A percentile compares a stretch with the other conserved stretches of the same genome.
phyloP scores from a whole-genome alignment of 2,113 vertebrate genomes.

The Tauraco erythrolophus region DNA sequence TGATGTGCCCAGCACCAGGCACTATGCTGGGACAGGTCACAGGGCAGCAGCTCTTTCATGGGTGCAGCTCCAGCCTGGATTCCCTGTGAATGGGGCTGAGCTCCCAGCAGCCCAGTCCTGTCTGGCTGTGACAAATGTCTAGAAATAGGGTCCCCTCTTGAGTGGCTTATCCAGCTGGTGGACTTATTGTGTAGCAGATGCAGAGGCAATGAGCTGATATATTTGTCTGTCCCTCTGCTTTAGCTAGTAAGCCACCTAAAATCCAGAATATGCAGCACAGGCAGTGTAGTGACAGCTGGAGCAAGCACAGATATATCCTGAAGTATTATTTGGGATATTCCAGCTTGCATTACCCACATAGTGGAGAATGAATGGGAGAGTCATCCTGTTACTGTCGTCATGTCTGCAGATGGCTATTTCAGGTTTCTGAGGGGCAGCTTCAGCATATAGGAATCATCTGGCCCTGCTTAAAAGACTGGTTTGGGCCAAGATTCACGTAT shows the following conservation, averaged over 20 bases:
- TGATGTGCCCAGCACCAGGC: neutral
- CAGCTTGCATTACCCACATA: neutral
- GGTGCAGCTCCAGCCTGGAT: neutral
- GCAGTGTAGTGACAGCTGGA: neutral
- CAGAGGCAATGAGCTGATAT: neutral
- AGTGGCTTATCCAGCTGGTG: neutral
- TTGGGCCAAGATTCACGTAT: neutral
- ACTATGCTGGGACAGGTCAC: neutral
- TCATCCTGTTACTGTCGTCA: neutral
- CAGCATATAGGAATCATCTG: neutral
- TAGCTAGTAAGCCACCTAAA: neutral
- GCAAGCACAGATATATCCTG: neutral
- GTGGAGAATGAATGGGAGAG: neutral
- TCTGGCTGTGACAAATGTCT: neutral
- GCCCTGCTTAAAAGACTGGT: neutral
- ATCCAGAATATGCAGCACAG: neutral
- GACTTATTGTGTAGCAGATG: neutral
- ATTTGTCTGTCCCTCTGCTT: neutral
- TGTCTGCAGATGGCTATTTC: neutral
- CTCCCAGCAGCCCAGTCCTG: rapidly evolving
- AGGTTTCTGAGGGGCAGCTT: neutral
- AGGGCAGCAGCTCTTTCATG: neutral
- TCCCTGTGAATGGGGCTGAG: neutral
- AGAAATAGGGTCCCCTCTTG: neutral
- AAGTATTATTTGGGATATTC: neutral